Base-by-base conservation (phyloP, 2,888 invertebrate species). In the Polia nebulosa region DNA sequence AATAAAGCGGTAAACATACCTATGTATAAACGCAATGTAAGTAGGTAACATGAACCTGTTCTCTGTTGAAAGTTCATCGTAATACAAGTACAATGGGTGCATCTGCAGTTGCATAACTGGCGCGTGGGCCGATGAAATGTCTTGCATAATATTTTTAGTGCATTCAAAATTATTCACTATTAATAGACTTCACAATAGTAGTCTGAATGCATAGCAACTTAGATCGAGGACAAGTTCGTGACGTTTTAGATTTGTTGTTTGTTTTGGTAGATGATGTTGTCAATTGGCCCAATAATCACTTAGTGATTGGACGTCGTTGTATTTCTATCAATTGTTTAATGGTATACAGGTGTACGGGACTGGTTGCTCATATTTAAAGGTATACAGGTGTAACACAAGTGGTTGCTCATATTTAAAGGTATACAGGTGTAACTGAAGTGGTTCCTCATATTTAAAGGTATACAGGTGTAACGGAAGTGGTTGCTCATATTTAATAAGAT, bases 21-120 rank as follows among this genome's bases (percentile, higher is more conserved):
- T 41, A 69, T 32, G 39, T 8, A 15, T 44, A 41, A 7, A 39
- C 0, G n/a, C n/a, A n/a, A 49, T 39, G 32, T n/a, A 32, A 55
- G 25, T 66, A 44, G 17, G 41, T 45, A 41, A 44, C 34, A 51
- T 61, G 59, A 76, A 83, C 78, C 78, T 75, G 81, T 82, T 78
- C 45, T 51, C 51, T 25, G 59, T 78, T 63, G 75, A 81, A 78
- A 82, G 81, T 70, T 83, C 63, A 71, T 67, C 32, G 56, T 49
- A 61, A 69, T 39, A 78, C 81, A 72, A 61, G 67, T 39, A 78
- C 81, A 72, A 78, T 81, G 36, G 68, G 51, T 76, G 69, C 73
- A 76, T 64, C 72, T 56, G 74, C 57, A 56, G 36, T 56, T 73
- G 49, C 57, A 55, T 60, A 65, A 60, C 34, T 20, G 22, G n/a